Evolutionary conservation across 2,888 invertebrate species (phyloP), one percentile per base, ranked within the genome.

Genomic region (Liposcelis brunnea): DNA sequence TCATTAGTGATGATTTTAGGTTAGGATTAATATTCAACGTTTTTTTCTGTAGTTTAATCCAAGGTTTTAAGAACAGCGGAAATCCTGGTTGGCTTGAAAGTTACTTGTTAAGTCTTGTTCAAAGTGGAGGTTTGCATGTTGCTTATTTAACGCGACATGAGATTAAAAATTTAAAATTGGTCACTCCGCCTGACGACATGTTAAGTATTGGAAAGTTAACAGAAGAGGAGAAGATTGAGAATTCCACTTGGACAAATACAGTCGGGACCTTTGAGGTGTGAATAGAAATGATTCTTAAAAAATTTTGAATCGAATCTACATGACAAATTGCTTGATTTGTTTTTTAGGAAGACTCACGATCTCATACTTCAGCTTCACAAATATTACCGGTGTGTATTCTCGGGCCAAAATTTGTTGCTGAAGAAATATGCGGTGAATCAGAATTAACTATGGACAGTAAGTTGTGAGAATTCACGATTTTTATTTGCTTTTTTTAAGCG

Each of bases 401-500:
- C 1, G 58, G 66, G 0, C 60, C 65, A 1, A 58, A 62, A 32
- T 71, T 69, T 51, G 61, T 60, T 21, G 63, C 71, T 43, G 68
- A 69, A 14, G 68, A 72, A 8, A 26, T 26, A 4, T 26, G 5
- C 45, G 63, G 70, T 45, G 68, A 68, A 33, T 61, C 67, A 0
- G 72, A 72, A 54, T 59, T 70, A 47, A 64, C 70, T 10, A 68
- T 72, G 63, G 73, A 75, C 50, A 68, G 71, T 71, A 60, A 58
- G 45, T 36, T 8, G 4, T 26, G n/a, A n/a, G n/a, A n/a, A n/a
- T 26, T 8, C 26, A 26, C 8, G 26, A 26, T 5, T 31, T 31
- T 31, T 32, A 33, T 44, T 47, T 18, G 21, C 26, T 26, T 26
- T 26, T 26, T 26, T 26, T 4, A 26, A 8, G 26, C 5, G 26